These are phyloP conservation scores for Drosophila hydei DNA, from an alignment of 1,140 invertebrate species.

Conservation along the genomic window DNA sequence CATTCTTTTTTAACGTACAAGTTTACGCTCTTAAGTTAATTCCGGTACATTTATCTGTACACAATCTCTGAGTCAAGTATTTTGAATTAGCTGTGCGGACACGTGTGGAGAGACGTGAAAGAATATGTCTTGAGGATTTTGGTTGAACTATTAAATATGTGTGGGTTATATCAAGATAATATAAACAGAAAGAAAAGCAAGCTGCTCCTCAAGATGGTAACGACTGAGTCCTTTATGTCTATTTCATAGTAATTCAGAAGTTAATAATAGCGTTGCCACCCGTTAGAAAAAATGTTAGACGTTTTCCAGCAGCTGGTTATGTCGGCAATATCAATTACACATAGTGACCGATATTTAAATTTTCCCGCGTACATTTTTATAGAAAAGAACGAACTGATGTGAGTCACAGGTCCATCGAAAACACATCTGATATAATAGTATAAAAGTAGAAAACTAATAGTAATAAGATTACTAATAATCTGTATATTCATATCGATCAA, in stretches of 20 bases:
- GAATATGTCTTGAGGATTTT: background rate
- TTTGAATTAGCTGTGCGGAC: constrained; percentile 7
- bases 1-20: constrained; percentile 22
- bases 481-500: no score
- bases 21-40: constrained; percentile 18
- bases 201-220: no score
- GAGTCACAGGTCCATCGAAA: no score
- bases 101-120: background rate
- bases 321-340: background rate
- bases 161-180: background rate
- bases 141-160: background rate
- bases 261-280: no score
- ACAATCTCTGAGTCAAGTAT: constrained; percentile 6
- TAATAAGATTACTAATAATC: no score
- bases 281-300: no score
- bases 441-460: no score
- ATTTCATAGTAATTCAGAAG: no score
- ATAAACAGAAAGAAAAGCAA: no score
- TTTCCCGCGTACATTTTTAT: background rate
- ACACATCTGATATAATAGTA: no score
- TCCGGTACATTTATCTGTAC: constrained; percentile 27
- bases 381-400: no score
- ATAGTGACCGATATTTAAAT: background rate
- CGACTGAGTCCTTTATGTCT: no score
- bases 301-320: background rate